Conservation (phyloP, 64 coral and sea anemone genomes). For the Stichodactyla mertensii region DNA sequence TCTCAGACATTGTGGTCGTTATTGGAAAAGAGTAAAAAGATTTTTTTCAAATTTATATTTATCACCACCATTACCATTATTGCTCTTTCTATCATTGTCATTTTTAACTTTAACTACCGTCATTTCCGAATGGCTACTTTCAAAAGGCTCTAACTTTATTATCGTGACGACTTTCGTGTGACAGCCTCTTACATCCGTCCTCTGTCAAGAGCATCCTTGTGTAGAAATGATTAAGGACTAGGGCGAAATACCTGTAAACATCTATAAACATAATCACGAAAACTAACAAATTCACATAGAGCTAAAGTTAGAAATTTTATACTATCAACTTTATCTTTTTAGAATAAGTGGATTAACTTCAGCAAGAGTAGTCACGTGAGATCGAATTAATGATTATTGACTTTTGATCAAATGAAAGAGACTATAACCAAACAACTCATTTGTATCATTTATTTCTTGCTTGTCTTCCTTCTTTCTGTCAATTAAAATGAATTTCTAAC, state of each 20-base stretch:
- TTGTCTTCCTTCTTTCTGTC: not conserved
- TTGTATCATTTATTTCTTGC: not conserved
- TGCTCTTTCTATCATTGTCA: no score
- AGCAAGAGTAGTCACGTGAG: no score
- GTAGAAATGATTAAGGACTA: not conserved
- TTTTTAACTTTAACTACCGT: no score
- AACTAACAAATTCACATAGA: not conserved
- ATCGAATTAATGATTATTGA: no score
- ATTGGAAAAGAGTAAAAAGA: no score
- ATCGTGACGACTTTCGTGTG: not conserved
- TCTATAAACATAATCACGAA: not conserved
- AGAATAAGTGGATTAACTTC: no score
- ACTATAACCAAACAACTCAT: no score
- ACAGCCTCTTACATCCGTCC: not conserved
- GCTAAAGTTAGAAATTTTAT: not conserved
- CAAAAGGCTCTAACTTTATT: not conserved
- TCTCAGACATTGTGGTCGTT: no score
- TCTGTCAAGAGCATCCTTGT: not conserved
- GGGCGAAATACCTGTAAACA: not conserved
- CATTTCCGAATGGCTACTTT: no score
- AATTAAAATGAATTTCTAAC: not conserved
- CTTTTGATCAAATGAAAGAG: no score
- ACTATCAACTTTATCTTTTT: not conserved
- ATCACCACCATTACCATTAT: no score
- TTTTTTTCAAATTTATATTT: no score